Percentiles rank a stretch among this genome's conserved stretches.
Conservation (phyloP, 35 echinoderm and acorn worm genomes). For the Apostichopus japonicus region DNA sequence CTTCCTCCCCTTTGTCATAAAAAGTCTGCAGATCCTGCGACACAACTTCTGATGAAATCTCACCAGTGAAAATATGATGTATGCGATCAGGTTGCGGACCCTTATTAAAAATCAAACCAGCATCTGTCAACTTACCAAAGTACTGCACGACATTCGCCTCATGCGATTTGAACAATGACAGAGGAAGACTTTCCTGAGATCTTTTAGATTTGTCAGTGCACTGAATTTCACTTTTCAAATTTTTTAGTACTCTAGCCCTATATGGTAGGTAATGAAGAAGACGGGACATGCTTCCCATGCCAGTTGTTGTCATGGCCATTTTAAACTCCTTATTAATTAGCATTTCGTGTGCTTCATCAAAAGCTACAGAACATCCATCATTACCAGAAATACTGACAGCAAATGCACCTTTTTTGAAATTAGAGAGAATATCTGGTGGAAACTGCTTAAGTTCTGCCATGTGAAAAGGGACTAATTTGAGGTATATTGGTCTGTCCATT, state of each 20-base stretch:
- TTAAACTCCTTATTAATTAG: slow-evolving; percentile 69
- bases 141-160: slow-evolving; percentile 37
- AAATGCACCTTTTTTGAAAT: slow-evolving; percentile 57
- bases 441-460: slow-evolving; percentile 46
- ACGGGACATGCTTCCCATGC: slow-evolving; percentile 12
- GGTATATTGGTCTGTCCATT: slow-evolving; percentile 62
- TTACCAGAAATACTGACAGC: slow-evolving; percentile 59
- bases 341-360: slow-evolving; percentile 82
- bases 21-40: slow-evolving; percentile 6
- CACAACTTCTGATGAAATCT: neutral
- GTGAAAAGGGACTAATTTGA: slow-evolving; percentile 54
- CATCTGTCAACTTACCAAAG: neutral
- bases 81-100: neutral
- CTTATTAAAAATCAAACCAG: neutral
- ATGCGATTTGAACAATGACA: neutral
- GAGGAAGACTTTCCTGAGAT: neutral
- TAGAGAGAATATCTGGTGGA: slow-evolving; percentile 1
- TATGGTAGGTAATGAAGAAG: slow-evolving; percentile 33
- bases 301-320: slow-evolving; percentile 46
- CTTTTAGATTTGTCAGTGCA: neutral
- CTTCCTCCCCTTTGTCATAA: slow-evolving; percentile 28
- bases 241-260: neutral
- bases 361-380: slow-evolving; percentile 45
- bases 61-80: slow-evolving; percentile 20
- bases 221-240: neutral